Evolutionary conservation across 1,140 invertebrate species (phyloP), one percentile per base, ranked within the genome.

Genomic region (Aphelinus certus): DNA sequence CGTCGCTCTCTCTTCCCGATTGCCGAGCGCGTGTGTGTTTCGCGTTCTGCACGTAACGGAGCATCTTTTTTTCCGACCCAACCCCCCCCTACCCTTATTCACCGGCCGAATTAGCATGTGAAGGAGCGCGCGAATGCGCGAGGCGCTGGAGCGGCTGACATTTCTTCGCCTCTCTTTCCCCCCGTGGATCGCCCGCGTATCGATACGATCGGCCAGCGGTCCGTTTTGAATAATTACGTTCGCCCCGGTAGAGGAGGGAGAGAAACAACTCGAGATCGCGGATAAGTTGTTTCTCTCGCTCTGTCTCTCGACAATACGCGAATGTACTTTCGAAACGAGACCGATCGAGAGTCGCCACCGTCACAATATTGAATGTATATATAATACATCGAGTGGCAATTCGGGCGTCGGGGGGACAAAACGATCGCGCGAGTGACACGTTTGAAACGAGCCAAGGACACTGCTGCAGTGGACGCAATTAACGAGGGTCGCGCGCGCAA

Each of bases 211-310:
- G 45, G 7, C 57, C n/a, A 48, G 4, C 55, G 43, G 45, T 57
- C 68, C 48, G 42, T 64, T 64, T 71, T 62, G 70, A 71, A 71
- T 71, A 71, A 71, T 71, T 71, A 71, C 56, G 49, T 56, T 71
- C 60, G 70, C 70, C 42, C 45, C 58, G 58, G 58, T 60, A 60
- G n/a, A 60, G 0, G 6, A 26, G 58, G 58, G 58, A n/a, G 58
- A 58, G 57, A 26, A 1, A 42, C 26, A 26, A 26, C 26, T 26
- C 26, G 26, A 26, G 26, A 26, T 26, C 26, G 26, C 26, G 26
- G 26, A 26, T 26, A 26, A 26, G 43, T 2, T 58, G 10, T 45
- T 7, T 60, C 42, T 42, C 58, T 6, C 10, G 58, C 57, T 42
- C 26, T 26, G 26, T 26, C 10, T 58, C n/a, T n/a, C 9, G 57